These are phyloP conservation scores for Acronicta leporina DNA, from an alignment of 2,888 invertebrate genomes.

Conservation along the genomic window DNA sequence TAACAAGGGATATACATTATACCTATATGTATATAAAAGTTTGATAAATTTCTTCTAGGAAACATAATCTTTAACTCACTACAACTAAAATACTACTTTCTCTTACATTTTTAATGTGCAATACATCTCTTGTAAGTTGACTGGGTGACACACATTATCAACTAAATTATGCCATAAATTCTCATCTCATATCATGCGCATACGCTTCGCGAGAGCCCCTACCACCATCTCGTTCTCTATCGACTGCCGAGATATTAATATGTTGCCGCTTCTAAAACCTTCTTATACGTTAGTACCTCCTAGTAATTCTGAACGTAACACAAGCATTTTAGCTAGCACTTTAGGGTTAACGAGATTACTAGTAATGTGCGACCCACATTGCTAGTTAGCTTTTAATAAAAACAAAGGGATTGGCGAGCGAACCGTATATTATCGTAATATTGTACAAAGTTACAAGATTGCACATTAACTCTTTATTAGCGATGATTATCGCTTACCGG, in stretches of 20 bases:
- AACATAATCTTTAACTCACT: background rate
- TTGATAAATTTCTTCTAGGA: too few relatives aligned
- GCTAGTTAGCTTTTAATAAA: too few relatives aligned
- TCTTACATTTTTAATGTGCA: constrained; percentile 37
- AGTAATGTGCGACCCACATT: too few relatives aligned
- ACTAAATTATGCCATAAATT: constrained; percentile 74
- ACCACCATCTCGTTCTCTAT: constrained; percentile 35
- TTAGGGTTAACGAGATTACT: too few relatives aligned
- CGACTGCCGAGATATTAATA: too few relatives aligned
- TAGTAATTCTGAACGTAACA: too few relatives aligned
- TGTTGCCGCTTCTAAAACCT: too few relatives aligned
- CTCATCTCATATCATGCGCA: constrained; percentile 59
- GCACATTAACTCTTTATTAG: constrained; percentile 35
- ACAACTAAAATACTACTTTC: constrained; percentile 41
- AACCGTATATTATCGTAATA: background rate
- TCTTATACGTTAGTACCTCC: too few relatives aligned
- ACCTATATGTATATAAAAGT: too few relatives aligned
- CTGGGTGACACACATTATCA: constrained; percentile 70
- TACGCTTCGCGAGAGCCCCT: constrained; percentile 44
- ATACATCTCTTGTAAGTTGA: constrained; percentile 55
- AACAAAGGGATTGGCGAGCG: too few relatives aligned
- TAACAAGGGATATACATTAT: too few relatives aligned
- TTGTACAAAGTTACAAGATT: constrained; percentile 20
- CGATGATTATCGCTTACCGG: constrained; percentile 44
- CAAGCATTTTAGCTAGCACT: too few relatives aligned